These are phyloP conservation scores for Syrrhaptes paradoxus DNA, from an alignment of 2,113 vertebrate species.

Conservation along the genomic window DNA sequence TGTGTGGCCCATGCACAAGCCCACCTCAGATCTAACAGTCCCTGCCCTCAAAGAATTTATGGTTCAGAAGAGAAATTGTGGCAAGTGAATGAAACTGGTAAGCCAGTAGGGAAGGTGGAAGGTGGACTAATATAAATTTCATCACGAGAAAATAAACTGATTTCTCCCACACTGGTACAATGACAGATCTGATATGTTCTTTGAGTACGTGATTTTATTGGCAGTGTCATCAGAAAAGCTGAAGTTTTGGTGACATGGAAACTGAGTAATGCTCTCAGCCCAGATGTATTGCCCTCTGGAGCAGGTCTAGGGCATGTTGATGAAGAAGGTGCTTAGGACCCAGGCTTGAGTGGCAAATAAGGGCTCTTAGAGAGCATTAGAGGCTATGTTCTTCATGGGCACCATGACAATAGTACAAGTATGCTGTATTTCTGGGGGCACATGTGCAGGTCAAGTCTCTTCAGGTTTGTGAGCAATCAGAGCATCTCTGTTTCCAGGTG, in stretches of 20 bases:
- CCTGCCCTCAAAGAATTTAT: not conserved
- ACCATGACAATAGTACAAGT: not conserved
- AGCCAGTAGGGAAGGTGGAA: not conserved
- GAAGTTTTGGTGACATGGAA: not conserved
- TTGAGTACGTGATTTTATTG: not conserved
- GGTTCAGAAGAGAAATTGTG: not conserved
- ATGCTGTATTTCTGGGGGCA: fast-evolving
- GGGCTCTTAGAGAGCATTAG: not conserved
- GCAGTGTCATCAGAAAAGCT: not conserved
- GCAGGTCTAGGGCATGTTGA: not conserved
- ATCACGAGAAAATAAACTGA: not conserved
- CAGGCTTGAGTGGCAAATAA: not conserved
- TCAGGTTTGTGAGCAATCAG: not conserved
- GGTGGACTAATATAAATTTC: not conserved
- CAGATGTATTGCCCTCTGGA: not conserved
- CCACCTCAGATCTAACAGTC: not conserved
- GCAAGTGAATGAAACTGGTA: not conserved
- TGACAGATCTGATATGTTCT: not conserved
- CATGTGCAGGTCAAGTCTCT: not conserved
- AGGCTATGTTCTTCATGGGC: not conserved
- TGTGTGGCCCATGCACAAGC: not conserved
- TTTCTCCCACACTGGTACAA: not conserved
- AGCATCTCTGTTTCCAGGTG: not conserved
- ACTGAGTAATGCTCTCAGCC: not conserved
- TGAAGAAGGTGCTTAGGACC: not conserved